A percentile compares a stretch with the other conserved stretches of the same genome.
Conservation (phyloP, 2,888 invertebrate species). For the Brachypterus glaber region DNA sequence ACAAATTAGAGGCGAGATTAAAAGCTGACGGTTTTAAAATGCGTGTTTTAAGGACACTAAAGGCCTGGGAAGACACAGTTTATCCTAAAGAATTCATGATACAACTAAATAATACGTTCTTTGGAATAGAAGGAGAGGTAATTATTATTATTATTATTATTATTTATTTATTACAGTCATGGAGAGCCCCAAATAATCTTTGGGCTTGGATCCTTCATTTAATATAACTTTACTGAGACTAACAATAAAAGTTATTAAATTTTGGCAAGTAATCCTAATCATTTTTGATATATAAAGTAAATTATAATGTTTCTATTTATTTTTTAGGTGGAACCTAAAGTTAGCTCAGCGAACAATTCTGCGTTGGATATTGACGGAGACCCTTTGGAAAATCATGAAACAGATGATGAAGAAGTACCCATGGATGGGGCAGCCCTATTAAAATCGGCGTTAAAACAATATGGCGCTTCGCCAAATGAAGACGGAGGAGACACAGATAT, state of each 20-base stretch:
- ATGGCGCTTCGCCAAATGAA: conserved; percentile 29
- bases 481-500: conserved; percentile 47
- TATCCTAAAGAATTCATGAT: conserved; percentile 89
- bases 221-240: not conserved
- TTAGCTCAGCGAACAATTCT: conserved; percentile 12
- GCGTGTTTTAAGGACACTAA: conserved; percentile 77
- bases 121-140: conserved; percentile 56
- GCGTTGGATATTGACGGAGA: conserved; percentile 57
- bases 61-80: conserved; percentile 98
- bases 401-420: conserved; percentile 57
- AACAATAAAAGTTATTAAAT: not conserved
- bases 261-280: too few species aligned
- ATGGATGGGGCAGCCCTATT: conserved; percentile 75
- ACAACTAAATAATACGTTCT: conserved; percentile 79
- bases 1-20: conserved; percentile 68
- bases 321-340: conserved; percentile 11
- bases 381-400: conserved; percentile 44
- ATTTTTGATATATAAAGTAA: too few species aligned
- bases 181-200: too few species aligned
- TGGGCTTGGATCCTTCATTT: conserved; percentile 4
- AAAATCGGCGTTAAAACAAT: conserved; percentile 55
- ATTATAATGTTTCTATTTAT: too few species aligned
- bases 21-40: conserved; percentile 96
- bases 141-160: conserved; percentile 8
- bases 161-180: not conserved